Evolutionary conservation across 2,113 vertebrate species (phyloP).

Genomic region (Dermatemys mawii): DNA sequence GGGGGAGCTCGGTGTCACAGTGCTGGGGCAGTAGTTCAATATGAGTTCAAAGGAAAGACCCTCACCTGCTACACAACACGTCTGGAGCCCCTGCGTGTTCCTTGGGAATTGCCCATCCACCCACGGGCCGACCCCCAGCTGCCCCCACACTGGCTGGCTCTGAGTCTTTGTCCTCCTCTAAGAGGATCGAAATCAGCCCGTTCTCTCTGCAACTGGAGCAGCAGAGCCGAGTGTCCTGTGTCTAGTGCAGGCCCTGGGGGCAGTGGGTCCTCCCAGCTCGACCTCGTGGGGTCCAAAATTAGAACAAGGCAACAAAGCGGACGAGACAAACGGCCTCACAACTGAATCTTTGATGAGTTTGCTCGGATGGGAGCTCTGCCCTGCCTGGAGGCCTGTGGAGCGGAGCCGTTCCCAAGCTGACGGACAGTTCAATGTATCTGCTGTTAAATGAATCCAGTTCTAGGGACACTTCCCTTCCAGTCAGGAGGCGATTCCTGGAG

Average conservation of each 20-base stretch:
- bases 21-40: background rate
- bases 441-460: background rate
- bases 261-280: background rate
- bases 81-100: background rate
- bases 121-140: background rate
- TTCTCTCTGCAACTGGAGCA: background rate
- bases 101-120: background rate
- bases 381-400: no score
- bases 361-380: background rate
- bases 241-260: background rate
- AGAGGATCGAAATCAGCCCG: background rate
- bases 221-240: background rate
- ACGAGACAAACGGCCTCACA: background rate
- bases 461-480: background rate
- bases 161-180: background rate
- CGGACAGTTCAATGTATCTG: background rate
- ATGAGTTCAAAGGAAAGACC: no score
- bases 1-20: background rate
- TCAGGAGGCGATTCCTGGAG: background rate
- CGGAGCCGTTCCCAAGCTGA: background rate
- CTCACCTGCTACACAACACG: background rate
- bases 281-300: background rate
- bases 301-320: background rate
- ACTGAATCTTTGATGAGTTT: background rate
- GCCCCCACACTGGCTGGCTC: background rate